Conservation (phyloP, 1,140 invertebrate genomes). For the Drosophila parvula region DNA sequence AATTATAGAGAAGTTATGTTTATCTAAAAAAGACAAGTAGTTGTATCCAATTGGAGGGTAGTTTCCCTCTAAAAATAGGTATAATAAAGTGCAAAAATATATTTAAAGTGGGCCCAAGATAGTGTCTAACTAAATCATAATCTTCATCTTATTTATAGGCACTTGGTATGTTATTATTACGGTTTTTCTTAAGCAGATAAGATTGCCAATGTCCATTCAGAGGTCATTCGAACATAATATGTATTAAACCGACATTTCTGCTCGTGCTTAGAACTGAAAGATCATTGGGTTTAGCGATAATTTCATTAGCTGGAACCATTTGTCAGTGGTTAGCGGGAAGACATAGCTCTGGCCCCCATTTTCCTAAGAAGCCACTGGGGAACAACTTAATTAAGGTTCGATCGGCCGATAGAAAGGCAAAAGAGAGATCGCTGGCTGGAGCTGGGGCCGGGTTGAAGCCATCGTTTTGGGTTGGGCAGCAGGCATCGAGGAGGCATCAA, state of each 20-base stretch:
- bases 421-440: slow-evolving; percentile 2
- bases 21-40: too few species aligned
- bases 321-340: slow-evolving; percentile 26
- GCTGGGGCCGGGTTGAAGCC: not conserved
- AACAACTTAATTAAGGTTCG: slow-evolving; percentile 78
- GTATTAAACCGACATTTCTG: not conserved
- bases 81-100: not conserved
- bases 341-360: slow-evolving; percentile 10
- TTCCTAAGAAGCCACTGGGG: slow-evolving; percentile 48
- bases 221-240: slow-evolving; percentile 3
- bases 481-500: slow-evolving; percentile 78
- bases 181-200: not conserved
- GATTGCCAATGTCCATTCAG: not conserved
- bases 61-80: not conserved
- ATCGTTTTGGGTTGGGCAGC: slow-evolving; percentile 43
- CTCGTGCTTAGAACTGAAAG: slow-evolving; percentile 4
- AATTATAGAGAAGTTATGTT: too few species aligned
- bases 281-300: slow-evolving; percentile 45
- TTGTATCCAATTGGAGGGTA: not conserved
- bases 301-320: slow-evolving; percentile 53
- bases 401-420: slow-evolving; percentile 40
- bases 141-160: not conserved
- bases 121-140: not conserved
- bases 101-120: not conserved
- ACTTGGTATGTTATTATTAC: not conserved